These are phyloP conservation scores for Caenorhabditis sp. DNA, from an alignment of 2,888 invertebrate species.

Conservation along the genomic window DNA sequence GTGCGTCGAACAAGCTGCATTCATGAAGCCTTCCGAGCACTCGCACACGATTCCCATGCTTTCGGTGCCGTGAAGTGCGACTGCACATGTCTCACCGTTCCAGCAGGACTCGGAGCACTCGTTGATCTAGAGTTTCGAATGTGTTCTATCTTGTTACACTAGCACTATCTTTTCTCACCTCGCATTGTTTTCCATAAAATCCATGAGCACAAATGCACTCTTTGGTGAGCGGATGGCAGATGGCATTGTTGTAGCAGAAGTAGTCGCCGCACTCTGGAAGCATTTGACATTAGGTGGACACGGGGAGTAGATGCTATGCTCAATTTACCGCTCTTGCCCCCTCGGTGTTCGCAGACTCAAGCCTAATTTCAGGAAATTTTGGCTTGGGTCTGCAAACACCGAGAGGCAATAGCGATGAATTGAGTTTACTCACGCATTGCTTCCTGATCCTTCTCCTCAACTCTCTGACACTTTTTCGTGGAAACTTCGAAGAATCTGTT, in stretches of 20 bases:
- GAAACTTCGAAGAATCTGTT: slow-evolving; percentile 37
- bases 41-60: slow-evolving; percentile 26
- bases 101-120: slow-evolving; percentile 37
- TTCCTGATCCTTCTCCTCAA: slow-evolving; percentile 31
- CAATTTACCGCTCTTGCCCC: too few species aligned
- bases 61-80: slow-evolving; percentile 4
- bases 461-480: slow-evolving; percentile 24
- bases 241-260: slow-evolving; percentile 51
- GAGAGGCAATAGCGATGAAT: too few species aligned
- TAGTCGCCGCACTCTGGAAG: slow-evolving; percentile 52
- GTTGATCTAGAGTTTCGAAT: slow-evolving; percentile 22
- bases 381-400: not conserved
- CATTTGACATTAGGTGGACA: too few species aligned
- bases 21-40: slow-evolving; percentile 36
- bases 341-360: too few species aligned
- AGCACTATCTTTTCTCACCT: too few species aligned
- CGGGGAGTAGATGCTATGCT: not conserved
- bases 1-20: slow-evolving; percentile 33
- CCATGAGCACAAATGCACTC: slow-evolving; percentile 36
- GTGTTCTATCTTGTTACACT: too few species aligned
- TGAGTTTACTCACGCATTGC: slow-evolving; percentile 44
- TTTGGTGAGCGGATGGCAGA: slow-evolving; percentile 7
- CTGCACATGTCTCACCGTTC: slow-evolving; percentile 48
- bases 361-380: too few species aligned
- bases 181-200: slow-evolving; percentile 50